phyloP scores from a whole-genome alignment of 1,140 invertebrate genomes.

The Teleopsis dalmanni region DNA sequence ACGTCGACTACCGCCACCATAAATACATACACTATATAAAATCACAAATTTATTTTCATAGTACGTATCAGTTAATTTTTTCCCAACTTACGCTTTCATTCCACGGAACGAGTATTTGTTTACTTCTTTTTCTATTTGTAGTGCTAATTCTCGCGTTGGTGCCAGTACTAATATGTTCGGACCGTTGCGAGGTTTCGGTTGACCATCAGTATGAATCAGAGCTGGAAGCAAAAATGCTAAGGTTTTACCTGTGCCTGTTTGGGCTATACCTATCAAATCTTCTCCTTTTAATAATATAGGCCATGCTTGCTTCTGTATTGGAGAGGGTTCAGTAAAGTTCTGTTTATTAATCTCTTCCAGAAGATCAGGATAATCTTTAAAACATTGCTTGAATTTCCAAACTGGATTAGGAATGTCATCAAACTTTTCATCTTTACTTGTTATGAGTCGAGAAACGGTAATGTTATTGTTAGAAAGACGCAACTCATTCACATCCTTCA shows the following conservation, averaged over 20 bases:
- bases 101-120: constrained; percentile 76
- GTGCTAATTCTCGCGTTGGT: constrained; percentile 82
- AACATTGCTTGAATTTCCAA: constrained; percentile 76
- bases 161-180: constrained; percentile 81
- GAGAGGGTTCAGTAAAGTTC: constrained; percentile 73
- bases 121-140: constrained; percentile 85
- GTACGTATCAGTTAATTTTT: too few species aligned
- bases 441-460: constrained; percentile 51
- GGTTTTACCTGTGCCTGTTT: constrained; percentile 87
- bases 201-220: constrained; percentile 79
- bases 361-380: constrained; percentile 74
- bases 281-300: constrained; percentile 75
- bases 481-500: constrained; percentile 55
- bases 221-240: constrained; percentile 86
- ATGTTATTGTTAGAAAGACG: constrained; percentile 64
- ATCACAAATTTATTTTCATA: too few species aligned
- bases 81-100: constrained; percentile 74
- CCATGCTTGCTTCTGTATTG: constrained; percentile 88
- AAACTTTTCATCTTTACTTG: constrained; percentile 43
- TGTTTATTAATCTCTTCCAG: constrained; percentile 72
- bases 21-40: constrained; percentile 64
- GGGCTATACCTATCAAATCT: constrained; percentile 89
- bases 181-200: constrained; percentile 63
- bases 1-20: constrained; percentile 71
- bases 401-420: constrained; percentile 74